Base-by-base conservation (phyloP, 2,888 invertebrate species). In the Sphecodes monilicornis region DNA sequence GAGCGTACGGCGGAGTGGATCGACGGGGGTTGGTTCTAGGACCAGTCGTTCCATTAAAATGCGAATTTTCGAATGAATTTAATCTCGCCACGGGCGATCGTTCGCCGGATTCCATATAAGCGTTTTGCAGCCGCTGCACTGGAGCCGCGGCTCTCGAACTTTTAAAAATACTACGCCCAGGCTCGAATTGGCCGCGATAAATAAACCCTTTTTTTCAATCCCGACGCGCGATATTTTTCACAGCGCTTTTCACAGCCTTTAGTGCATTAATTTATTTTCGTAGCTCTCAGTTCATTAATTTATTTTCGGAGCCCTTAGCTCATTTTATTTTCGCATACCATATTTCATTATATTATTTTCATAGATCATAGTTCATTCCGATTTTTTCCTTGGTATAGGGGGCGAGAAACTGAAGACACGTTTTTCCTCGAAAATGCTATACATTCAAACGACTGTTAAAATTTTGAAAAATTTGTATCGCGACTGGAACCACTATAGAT, bases 51-150 rank as follows among this genome's bases (percentile, higher is more conserved):
- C 36, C 26, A 69, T 77, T 80, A 50, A 54, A 69, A 60, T 46
- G 57, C 43, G 72, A 68, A 80, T 54, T 81, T 72, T 68, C 29
- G n/a, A 72, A 80, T 46, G 81, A 82, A 73, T 81, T 80, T 72
- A 46, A 80, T 71, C 46, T 50, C 18, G 68, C 66, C 50, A 39
- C 13, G 26, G 46, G 46, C 54, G 39, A 75, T 75, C 74, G 79
- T 57, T 41, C 41, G 6, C 22, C 16, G 39, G 64, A 78, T 39
- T 43, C 26, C 74, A 13, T 39, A 64, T n/a, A 26, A 16, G 22
- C 50, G 26, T 18, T 26, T 73, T 18, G 16, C 60, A 29, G 60
- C 39, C 66, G 22, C 39, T 22, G 11, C 66, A 18, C 26, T 18
- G 6, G 29, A 29, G 5, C 32, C 32, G 32, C 0, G 64, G 32